Evolutionary conservation across 92 coral and sea anemone genomes (phyloP).

Genomic region (Epizoanthus stellaris): DNA sequence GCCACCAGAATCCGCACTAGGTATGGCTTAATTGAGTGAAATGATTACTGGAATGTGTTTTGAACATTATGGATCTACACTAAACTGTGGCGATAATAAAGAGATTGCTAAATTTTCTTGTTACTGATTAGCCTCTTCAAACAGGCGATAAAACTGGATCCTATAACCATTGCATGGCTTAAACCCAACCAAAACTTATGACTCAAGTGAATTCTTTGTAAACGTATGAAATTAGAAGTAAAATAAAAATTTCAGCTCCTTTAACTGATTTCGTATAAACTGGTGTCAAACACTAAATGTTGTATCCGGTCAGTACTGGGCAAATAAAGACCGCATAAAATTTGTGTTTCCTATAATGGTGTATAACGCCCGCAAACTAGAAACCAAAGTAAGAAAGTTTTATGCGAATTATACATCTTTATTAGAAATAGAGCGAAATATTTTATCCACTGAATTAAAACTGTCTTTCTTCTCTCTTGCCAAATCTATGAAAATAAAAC

Average conservation of each 20-base stretch:
- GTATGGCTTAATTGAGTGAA: neutral
- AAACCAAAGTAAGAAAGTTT: neutral
- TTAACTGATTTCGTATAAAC: neutral
- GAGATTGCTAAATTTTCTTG: neutral
- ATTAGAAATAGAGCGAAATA: neutral
- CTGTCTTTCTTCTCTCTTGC: neutral
- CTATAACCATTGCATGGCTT: neutral
- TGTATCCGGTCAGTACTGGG: constrained; percentile 1
- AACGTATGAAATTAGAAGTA: neutral
- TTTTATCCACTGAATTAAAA: neutral
- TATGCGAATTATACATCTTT: neutral
- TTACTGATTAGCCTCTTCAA: neutral
- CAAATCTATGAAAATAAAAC: neutral
- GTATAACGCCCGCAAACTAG: neutral
- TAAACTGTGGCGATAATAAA: neutral
- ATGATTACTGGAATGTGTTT: neutral
- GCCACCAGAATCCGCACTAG: neutral
- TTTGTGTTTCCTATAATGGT: neutral
- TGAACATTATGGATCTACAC: neutral
- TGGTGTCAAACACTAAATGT: neutral
- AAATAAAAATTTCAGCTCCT: neutral
- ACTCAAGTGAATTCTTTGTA: neutral
- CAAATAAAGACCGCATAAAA: neutral
- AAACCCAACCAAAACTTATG: neutral
- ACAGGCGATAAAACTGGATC: neutral